Percentiles rank a stretch among this genome's conserved stretches.
Conservation (phyloP, 2,113 vertebrate species). For the Xerus inauris region DNA sequence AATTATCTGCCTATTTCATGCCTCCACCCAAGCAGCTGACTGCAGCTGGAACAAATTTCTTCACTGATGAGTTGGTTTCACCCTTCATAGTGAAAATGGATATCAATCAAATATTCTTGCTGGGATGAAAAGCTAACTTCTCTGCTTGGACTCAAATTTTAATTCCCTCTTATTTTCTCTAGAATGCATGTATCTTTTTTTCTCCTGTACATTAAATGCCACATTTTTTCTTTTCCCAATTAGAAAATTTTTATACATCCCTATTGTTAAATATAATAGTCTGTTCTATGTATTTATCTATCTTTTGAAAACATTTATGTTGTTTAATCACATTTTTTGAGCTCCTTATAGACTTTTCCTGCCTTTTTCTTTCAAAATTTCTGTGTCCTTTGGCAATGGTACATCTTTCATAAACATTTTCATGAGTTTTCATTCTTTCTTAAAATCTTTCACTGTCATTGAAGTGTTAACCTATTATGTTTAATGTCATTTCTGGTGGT, state of each 20-base stretch:
- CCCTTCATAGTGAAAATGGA: not conserved
- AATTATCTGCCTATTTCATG: not conserved
- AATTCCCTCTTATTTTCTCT: not conserved
- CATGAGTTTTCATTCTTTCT: not conserved
- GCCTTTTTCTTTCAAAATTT: not conserved
- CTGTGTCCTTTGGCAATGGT: not conserved
- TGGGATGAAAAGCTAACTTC: not conserved
- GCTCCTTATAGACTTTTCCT: not conserved
- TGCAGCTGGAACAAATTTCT: not conserved
- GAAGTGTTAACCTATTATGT: not conserved
- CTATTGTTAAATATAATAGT: not conserved
- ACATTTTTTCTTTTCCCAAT: not conserved
- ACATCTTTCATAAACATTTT: not conserved
- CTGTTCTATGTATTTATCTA: not conserved
- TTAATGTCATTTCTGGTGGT: not conserved
- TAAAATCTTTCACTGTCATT: not conserved
- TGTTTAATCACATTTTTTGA: not conserved
- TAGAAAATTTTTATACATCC: not conserved
- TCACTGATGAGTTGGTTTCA: not conserved
- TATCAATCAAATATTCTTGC: not conserved
- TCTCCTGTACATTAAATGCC: not conserved
- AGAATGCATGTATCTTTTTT: not conserved
- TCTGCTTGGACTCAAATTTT: not conserved
- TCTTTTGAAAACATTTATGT: not conserved
- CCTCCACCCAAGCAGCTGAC: not conserved